Conservation (phyloP, 1,140 invertebrate species). For the Danaus melanippus region DNA sequence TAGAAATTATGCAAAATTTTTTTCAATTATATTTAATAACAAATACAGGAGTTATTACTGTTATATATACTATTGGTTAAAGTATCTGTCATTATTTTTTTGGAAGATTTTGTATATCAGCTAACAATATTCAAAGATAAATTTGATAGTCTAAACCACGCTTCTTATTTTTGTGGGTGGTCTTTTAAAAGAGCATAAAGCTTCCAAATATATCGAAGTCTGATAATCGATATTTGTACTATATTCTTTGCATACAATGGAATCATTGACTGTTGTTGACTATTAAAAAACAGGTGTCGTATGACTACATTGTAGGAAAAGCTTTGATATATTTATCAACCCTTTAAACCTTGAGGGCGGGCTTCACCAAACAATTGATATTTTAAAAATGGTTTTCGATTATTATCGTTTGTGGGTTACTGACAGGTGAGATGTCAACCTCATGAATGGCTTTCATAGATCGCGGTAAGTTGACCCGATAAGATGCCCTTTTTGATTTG, state of each 20-base stretch:
- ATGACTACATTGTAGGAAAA: slow-evolving; percentile 33
- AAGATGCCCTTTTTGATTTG: slow-evolving; percentile 36
- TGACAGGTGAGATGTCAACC: slow-evolving; percentile 68
- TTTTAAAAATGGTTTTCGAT: slow-evolving; percentile 60
- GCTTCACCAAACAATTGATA: slow-evolving; percentile 52
- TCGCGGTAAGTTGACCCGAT: slow-evolving; percentile 45
- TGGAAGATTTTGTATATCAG: no score
- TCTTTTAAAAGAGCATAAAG: slow-evolving; percentile 41
- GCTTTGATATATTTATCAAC: slow-evolving; percentile 70
- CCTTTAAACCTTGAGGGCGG: slow-evolving; percentile 59
- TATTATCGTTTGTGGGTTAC: slow-evolving; percentile 58
- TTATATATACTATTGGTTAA: no score
- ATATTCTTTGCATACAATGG: slow-evolving; percentile 56
- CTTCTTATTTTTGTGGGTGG: slow-evolving; percentile 35
- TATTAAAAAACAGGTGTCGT: slow-evolving; percentile 60
- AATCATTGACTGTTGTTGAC: slow-evolving; percentile 37
- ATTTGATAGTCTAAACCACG: no score
- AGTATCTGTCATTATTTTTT: no score
- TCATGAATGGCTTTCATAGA: slow-evolving; percentile 30
- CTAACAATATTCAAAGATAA: no score
- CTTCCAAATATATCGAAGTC: slow-evolving; percentile 40
- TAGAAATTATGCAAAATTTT: no score
- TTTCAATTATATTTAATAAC: no score
- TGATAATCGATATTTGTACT: slow-evolving; percentile 62
- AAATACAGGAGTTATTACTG: no score